These are phyloP conservation scores for Anarrhichthys ocellatus DNA, from an alignment of 2,113 vertebrate genomes.

Conservation along the genomic window DNA sequence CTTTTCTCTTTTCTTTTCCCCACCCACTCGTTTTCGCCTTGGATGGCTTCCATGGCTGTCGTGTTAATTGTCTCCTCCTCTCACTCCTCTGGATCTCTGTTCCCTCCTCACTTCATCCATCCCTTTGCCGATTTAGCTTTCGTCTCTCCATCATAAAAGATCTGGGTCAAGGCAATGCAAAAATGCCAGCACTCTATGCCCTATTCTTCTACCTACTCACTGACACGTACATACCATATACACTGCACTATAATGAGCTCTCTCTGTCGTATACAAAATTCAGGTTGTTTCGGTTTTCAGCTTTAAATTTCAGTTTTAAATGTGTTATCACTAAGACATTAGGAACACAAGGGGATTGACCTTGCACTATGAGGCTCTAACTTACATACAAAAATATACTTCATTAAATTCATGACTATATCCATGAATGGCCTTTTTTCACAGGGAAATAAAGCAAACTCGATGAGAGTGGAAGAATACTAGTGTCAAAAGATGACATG, in stretches of 20 bases:
- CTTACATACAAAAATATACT: conserved; percentile 32
- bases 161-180: conserved; percentile 50
- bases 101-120: conserved; percentile 36
- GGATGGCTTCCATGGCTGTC: conserved; percentile 34
- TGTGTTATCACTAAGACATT: conserved; percentile 26
- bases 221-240: neutral
- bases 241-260: conserved; percentile 7
- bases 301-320: conserved; percentile 4
- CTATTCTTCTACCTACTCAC: conserved; percentile 21
- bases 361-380: conserved; percentile 12
- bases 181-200: conserved; percentile 14
- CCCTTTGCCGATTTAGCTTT: conserved; percentile 52
- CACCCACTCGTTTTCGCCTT: conserved; percentile 41
- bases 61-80: conserved; percentile 57
- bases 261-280: conserved; percentile 21
- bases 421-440: conserved; percentile 3
- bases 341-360: conserved; percentile 33
- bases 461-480: neutral
- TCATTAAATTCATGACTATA: conserved; percentile 44
- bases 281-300: conserved; percentile 37
- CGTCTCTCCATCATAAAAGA: conserved; percentile 37
- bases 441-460: conserved; percentile 27
- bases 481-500: conserved; percentile 19
- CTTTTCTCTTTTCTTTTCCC: conserved; percentile 7
- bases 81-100: conserved; percentile 41